Base-by-base conservation (phyloP, 2,888 invertebrate genomes). In the Ochlodes sylvanus region DNA sequence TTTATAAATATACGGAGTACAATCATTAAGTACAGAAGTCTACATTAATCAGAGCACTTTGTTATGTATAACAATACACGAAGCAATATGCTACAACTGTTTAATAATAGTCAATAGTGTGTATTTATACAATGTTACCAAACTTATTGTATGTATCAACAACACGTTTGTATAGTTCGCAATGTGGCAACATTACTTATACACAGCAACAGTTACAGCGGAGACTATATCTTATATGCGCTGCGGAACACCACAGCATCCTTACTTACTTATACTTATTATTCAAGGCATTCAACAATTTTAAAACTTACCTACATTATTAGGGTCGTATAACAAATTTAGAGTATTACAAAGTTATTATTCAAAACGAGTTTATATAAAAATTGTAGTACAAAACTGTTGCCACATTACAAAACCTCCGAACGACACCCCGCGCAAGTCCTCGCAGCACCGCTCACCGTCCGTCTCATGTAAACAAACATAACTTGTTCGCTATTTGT, bases 1-100 rank as follows among this genome's bases (percentile, higher is more conserved):
- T 27, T 71, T 79, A 79, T 77, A 75, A 78, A 83, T 83, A 81
- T 78, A 77, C 81, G 77, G 88, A 86, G 82, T 89, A 90, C 82
- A 87, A 73, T 70, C 60, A 69, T 88, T 91, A 92, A 92, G 92
- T 92, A 92, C 90, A 88, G 79, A 78, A 79, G 78, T 80, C 85
- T 87, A 88, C 83, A 72, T 74, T 82, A 67, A 81, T 81, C 83
- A 85, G 88, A 89, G 89, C 88, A 88, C 86, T 86, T 86, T 81
- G 74, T 71, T 75, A 74, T 74, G 75, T 78, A 78, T 76, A 77
- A 75, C 73, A 75, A 75, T 76, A 77, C 75, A 76, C 74, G 75
- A 83, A 83, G 84, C 84, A 75, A 77, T 77, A 76, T 69, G 69
- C 72, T 73, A 72, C 71, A 72, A 72, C 74, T 70, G 73, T 75